Percentiles rank a stretch among this genome's conserved stretches.
phyloP scores from a whole-genome alignment of 2,113 vertebrate species.

The Zosterops borbonicus region DNA sequence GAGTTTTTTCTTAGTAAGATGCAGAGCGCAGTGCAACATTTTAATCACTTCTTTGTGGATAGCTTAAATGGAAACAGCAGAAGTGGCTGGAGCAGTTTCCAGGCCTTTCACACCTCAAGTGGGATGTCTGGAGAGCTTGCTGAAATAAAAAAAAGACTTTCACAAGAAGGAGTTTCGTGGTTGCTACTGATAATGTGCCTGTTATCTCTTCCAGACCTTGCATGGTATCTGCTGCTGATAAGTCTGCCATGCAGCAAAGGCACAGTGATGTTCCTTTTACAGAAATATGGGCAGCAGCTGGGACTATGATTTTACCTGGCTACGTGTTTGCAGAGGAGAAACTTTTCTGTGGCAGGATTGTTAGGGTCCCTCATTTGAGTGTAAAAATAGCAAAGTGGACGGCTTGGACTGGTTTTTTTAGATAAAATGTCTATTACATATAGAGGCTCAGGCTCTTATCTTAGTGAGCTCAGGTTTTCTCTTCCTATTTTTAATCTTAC shows the following conservation, averaged over 20 bases:
- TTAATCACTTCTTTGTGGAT: not conserved
- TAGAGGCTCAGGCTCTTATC: not conserved
- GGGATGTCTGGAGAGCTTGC: conserved; percentile 4
- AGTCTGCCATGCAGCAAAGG: not conserved
- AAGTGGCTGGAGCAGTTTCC: not conserved
- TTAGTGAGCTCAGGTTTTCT: not conserved
- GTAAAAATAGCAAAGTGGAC: not conserved
- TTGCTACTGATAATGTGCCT: not conserved
- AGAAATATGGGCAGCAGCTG: not conserved
- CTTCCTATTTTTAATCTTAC: not conserved
- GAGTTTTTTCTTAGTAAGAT: not conserved
- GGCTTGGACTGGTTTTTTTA: not conserved
- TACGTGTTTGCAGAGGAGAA: not conserved
- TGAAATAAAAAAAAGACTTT: not conserved
- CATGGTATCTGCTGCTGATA: not conserved
- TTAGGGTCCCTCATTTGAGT: not conserved
- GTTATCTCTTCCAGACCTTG: conserved; percentile 20
- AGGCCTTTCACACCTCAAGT: conserved; percentile 32
- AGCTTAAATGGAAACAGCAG: not conserved
- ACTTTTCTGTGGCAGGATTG: not conserved
- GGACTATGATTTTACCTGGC: not conserved
- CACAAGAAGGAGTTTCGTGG: not conserved
- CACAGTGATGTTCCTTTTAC: not conserved
- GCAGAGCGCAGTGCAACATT: not conserved
- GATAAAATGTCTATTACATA: not conserved